Percentiles rank a stretch among this genome's conserved stretches.
phyloP scores from a whole-genome alignment of 2,888 invertebrate species.

The Rhagophthalmus giganteus region DNA sequence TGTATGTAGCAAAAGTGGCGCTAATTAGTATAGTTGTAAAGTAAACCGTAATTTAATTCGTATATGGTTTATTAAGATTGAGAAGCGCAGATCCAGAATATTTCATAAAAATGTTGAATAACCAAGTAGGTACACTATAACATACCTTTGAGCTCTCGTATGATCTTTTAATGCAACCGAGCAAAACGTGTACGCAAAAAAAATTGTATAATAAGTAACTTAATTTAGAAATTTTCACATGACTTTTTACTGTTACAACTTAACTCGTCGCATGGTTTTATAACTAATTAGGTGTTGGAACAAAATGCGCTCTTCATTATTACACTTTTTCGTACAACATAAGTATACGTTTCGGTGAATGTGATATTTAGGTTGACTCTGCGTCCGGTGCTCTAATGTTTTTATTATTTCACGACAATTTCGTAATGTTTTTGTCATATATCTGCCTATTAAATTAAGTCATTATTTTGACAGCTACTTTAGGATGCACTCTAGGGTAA shows the following conservation, averaged over 20 bases:
- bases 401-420: slow-evolving; percentile 37
- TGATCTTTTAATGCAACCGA: no score
- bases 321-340: slow-evolving; percentile 14
- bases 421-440: slow-evolving; percentile 31
- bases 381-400: slow-evolving; percentile 39
- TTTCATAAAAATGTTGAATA: no score
- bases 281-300: slow-evolving; percentile 19
- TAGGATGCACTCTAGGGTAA: slow-evolving; percentile 38
- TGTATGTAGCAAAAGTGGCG: no score
- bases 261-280: slow-evolving; percentile 9
- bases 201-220: no score
- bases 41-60: no score
- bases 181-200: no score
- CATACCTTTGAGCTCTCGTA: no score
- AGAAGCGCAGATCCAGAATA: no score
- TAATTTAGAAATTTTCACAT: slow-evolving; percentile 20
- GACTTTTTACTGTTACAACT: slow-evolving; percentile 16
- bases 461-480: slow-evolving; percentile 43
- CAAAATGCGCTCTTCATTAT: slow-evolving; percentile 14
- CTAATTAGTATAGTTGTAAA: no score
- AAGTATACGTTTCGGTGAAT: slow-evolving; percentile 31
- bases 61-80: no score
- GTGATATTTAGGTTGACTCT: slow-evolving; percentile 32
- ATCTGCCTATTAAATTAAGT: slow-evolving; percentile 40
- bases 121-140: no score